Conservation (phyloP, 2,113 vertebrate species). For the Forbesichthys agassizii region DNA sequence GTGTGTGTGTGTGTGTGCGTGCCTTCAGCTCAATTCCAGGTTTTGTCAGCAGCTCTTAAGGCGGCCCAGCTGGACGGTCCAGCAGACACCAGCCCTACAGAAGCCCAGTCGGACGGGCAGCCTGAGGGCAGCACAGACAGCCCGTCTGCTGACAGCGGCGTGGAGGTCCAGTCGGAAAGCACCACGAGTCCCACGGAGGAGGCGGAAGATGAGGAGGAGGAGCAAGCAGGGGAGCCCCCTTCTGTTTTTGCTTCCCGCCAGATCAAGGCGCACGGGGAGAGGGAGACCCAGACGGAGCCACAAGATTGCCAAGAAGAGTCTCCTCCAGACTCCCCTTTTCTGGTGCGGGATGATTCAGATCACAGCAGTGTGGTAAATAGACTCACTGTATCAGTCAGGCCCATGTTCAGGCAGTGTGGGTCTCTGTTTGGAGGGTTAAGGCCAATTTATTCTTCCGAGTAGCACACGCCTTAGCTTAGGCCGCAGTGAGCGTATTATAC, state of each 20-base stretch:
- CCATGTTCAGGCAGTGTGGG: no score
- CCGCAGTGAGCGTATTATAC: no score
- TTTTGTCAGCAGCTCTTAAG: slow-evolving; percentile 83
- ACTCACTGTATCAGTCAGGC: not conserved
- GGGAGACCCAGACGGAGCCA: slow-evolving; percentile 57
- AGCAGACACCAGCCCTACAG: slow-evolving; percentile 26
- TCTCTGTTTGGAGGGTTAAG: no score
- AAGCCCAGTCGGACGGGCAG: slow-evolving; percentile 26
- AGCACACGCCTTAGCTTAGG: no score
- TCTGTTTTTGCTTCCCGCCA: slow-evolving; percentile 40
- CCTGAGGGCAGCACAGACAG: slow-evolving; percentile 14
- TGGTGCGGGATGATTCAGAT: slow-evolving; percentile 33
- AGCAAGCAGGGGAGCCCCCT: slow-evolving; percentile 30
- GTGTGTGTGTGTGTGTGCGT: not conserved
- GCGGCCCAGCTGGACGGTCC: slow-evolving; percentile 79
- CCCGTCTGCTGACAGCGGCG: slow-evolving; percentile 24
- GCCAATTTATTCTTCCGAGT: no score
- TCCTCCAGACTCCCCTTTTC: slow-evolving; percentile 55
- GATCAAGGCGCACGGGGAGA: slow-evolving; percentile 62
- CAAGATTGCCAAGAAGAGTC: slow-evolving; percentile 56
- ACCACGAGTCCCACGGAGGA: slow-evolving; percentile 41
- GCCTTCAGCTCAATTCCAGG: slow-evolving; percentile 84
- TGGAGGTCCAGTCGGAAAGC: slow-evolving; percentile 49
- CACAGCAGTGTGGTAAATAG: slow-evolving; percentile 13
- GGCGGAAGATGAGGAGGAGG: slow-evolving; percentile 34